Evolutionary conservation across 2,797 vertebrate genomes (phyloP).

Genomic region (Rhinella marina): DNA sequence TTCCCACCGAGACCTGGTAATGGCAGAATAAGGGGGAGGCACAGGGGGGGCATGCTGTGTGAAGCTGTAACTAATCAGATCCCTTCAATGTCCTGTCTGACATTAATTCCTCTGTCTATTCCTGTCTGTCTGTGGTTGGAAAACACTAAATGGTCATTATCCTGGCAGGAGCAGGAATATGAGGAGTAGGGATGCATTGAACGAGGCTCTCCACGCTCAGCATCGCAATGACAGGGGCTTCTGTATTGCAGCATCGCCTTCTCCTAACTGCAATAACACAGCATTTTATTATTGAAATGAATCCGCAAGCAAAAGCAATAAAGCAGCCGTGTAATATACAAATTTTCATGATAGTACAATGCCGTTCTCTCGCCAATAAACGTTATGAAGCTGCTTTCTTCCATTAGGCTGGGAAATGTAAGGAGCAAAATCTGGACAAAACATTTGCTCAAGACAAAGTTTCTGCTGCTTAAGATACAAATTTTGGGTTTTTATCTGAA

Average conservation of each 20-base stretch:
- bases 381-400: background rate
- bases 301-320: conserved; percentile 27
- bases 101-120: conserved; percentile 61
- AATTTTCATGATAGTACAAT: conserved; percentile 6
- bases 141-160: conserved; percentile 61
- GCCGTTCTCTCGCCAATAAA: background rate
- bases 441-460: background rate
- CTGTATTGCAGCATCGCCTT: background rate
- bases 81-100: conserved; percentile 60
- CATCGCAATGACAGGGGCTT: conserved; percentile 12
- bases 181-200: conserved; percentile 27
- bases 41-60: conserved; percentile 43
- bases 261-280: conserved; percentile 38
- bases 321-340: conserved; percentile 26
- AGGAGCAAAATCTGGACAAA: background rate
- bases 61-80: conserved; percentile 63
- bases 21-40: conserved; percentile 48
- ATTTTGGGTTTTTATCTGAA: no score
- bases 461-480: background rate
- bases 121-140: conserved; percentile 53
- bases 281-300: conserved; percentile 41
- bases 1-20: conserved; percentile 57
- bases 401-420: background rate
- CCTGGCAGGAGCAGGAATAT: conserved; percentile 37
- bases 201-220: background rate